Percentiles rank a stretch among this genome's conserved stretches.
phyloP scores from a whole-genome alignment of 2,797 vertebrate species.

The Rhinichthys osculus region DNA sequence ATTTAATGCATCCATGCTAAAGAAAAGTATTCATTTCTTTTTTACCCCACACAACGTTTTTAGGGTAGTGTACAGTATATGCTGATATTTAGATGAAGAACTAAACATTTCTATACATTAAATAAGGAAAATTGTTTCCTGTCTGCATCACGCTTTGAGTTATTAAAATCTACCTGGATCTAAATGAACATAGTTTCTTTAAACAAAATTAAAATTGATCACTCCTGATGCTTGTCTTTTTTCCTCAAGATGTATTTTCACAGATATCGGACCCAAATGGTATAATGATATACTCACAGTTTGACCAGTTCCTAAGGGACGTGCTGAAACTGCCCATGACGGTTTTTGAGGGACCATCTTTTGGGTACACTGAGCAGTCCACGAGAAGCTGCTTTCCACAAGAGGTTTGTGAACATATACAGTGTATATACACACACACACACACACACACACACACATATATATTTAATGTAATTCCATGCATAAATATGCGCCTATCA shows the following conservation, averaged over 20 bases:
- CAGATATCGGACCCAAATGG: constrained; percentile 94
- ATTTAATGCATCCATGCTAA: too few species aligned
- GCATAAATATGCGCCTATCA: background rate
- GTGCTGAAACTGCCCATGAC: constrained; percentile 94
- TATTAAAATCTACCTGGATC: background rate
- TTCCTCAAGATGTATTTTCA: constrained; percentile 92
- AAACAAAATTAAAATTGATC: background rate
- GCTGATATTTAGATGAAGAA: background rate
- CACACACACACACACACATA: too few species aligned
- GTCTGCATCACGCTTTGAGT: background rate
- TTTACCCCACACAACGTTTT: too few species aligned
- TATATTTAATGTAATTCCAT: background rate
- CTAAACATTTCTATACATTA: background rate
- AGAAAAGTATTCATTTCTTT: too few species aligned
- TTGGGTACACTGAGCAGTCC: constrained; percentile 95
- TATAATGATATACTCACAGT: constrained; percentile 90
- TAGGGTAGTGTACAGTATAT: background rate
- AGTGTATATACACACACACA: too few species aligned
- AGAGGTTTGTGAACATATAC: constrained; percentile 79
- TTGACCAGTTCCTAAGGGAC: constrained; percentile 93
- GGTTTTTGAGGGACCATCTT: constrained; percentile 97
- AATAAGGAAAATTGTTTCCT: constrained; percentile 6
- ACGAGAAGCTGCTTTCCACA: constrained; percentile 91
- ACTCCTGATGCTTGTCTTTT: constrained; percentile 22
- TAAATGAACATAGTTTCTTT: background rate